Base-by-base conservation (phyloP, 2,888 invertebrate genomes). In the Lycaena phlaeas region DNA sequence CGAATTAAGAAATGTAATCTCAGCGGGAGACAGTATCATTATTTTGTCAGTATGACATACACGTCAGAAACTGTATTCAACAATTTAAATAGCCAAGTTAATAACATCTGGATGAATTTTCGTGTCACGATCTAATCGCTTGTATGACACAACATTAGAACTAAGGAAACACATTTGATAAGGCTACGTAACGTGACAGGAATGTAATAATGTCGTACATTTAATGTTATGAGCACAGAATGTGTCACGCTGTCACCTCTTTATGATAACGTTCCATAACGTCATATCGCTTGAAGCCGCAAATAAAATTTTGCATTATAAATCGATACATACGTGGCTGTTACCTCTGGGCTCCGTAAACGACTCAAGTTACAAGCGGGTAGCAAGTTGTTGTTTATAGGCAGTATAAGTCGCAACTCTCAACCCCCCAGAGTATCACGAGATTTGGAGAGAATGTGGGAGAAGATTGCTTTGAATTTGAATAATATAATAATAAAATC, bases 191-290 rank as follows among this genome's bases (percentile, higher is more conserved):
- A 74, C 71, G 74, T 71, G 76, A 73, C 68, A 59, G 63, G 76
- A 77, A 76, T 78, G 72, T 77, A 72, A 79, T 78, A 77, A 72
- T 69, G 64, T 61, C 49, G 53, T 60, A 57, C 55, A 57, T 69
- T 71, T 72, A 66, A 56, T 53, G 51, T 73, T 67, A 69, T 64
- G 60, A 59, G 56, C 59, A 55, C 49, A 52, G 57, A 53, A 59
- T 57, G 43, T 43, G 42, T 45, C 48, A 45, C 49, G 45, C 38
- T 42, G 41, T 43, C 45, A 45, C 40, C 43, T 37, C 31, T 31
- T 37, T 40, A 22, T 37, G 37, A 34, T 41, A 29, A 42, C 34
- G 40, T 29, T 10, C 25, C 36, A 15, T 31, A 40, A 31, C 25
- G 25, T 18, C 17, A 17, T 12, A 18, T 3, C 34, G 12, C 12